These are phyloP conservation scores for Lasioglossum villosulum DNA, from an alignment of 2,888 invertebrate genomes.

Conservation along the genomic window DNA sequence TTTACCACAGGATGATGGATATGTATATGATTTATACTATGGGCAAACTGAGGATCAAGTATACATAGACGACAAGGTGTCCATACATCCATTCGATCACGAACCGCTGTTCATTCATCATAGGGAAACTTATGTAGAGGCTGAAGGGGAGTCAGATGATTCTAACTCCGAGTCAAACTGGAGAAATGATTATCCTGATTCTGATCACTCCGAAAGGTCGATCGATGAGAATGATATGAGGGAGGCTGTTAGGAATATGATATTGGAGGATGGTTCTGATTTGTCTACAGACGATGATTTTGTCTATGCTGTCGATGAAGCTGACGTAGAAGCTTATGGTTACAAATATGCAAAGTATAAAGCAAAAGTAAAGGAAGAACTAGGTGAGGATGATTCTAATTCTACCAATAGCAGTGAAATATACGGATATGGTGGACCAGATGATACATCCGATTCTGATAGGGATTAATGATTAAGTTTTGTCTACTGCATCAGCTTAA, in stretches of 20 bases:
- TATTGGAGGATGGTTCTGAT: constrained; percentile 83
- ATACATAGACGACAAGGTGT: constrained; percentile 83
- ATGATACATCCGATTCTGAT: constrained; percentile 1
- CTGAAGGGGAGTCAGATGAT: constrained; percentile 56
- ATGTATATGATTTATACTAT: constrained; percentile 89
- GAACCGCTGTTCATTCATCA: constrained; percentile 82
- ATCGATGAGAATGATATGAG: constrained; percentile 86
- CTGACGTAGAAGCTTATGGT: constrained; percentile 88
- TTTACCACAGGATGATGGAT: constrained; percentile 80
- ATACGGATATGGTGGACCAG: neutral
- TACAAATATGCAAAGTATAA: constrained; percentile 89
- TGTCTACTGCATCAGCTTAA: neutral
- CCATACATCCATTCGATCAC: constrained; percentile 83
- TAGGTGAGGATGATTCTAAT: constrained; percentile 65
- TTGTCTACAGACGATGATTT: constrained; percentile 85
- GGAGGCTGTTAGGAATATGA: constrained; percentile 51
- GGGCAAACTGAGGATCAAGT: constrained; percentile 85
- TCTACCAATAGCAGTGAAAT: constrained; percentile 41
- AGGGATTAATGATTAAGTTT: neutral
- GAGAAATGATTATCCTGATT: constrained; percentile 92
- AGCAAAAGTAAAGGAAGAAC: constrained; percentile 84
- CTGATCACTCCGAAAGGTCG: constrained; percentile 87
- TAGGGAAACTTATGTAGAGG: constrained; percentile 77
- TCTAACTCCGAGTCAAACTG: constrained; percentile 92
- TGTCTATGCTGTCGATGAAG: constrained; percentile 79